phyloP scores from a whole-genome alignment of 35 echinoderm and acorn worm genomes.

The Holothuria glaberrima region DNA sequence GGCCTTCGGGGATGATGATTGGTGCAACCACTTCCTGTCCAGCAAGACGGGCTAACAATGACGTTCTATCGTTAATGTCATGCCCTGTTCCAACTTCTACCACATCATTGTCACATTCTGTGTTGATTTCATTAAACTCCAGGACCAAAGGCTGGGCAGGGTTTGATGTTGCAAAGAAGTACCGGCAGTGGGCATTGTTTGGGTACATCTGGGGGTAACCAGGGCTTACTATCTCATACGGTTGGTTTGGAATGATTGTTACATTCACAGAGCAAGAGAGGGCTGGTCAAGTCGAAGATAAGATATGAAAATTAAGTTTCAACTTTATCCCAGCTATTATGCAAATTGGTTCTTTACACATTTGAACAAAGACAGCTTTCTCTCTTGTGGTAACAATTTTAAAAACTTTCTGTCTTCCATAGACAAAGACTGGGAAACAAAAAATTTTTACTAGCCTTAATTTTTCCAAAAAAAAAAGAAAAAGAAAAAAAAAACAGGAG shows the following conservation, averaged over 20 bases:
- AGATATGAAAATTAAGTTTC: not conserved
- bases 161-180: not conserved
- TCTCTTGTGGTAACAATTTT: too few relatives aligned
- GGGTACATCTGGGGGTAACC: conserved; percentile 48
- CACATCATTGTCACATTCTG: conserved; percentile 34
- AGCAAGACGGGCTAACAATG: not conserved
- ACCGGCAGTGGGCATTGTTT: conserved; percentile 55
- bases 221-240: conserved; percentile 33
- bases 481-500: too few relatives aligned
- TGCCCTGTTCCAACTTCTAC: conserved; percentile 26
- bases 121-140: conserved; percentile 39
- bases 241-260: conserved; percentile 17
- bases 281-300: conserved; percentile 19
- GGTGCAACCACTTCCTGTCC: conserved; percentile 34
- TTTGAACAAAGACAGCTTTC: too few relatives aligned
- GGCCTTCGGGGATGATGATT: not conserved
- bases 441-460: too few relatives aligned
- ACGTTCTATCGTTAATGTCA: not conserved
- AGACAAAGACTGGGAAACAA: too few relatives aligned
- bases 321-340: not conserved
- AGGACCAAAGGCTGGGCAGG: conserved; percentile 8
- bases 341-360: too few relatives aligned
- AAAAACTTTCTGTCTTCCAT: too few relatives aligned
- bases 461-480: too few relatives aligned
- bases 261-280: conserved; percentile 49